Evolutionary conservation across 2,797 vertebrate species (phyloP).

Genomic region (Helostoma temminkii): DNA sequence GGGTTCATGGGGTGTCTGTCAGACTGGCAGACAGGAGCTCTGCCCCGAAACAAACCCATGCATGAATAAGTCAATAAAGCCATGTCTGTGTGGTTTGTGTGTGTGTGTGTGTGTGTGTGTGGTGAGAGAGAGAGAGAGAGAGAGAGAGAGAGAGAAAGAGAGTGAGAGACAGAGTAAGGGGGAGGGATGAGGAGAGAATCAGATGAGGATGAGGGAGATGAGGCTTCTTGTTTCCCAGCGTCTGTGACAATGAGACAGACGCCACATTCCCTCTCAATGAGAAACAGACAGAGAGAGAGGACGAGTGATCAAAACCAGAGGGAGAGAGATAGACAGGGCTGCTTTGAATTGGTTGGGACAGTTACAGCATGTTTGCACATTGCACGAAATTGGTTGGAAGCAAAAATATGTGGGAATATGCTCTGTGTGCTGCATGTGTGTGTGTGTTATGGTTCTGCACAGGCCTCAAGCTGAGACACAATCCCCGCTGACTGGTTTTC

Average conservation of each 20-base stretch:
- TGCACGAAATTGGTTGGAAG: conserved; percentile 48
- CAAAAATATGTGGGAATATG: conserved; percentile 41
- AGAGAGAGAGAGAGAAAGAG: conserved; percentile 12
- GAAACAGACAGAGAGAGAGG: conserved; percentile 69
- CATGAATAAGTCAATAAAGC: conserved; percentile 84
- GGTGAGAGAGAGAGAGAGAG: conserved; percentile 11
- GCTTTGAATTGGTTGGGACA: conserved; percentile 63
- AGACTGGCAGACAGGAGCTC: conserved; percentile 78
- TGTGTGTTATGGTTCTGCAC: conserved; percentile 2
- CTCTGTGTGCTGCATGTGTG: conserved; percentile 22
- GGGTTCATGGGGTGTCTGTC: conserved; percentile 72
- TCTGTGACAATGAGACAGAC: conserved; percentile 81
- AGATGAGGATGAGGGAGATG: conserved; percentile 64
- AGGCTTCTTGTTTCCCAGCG: conserved; percentile 66
- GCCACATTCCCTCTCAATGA: conserved; percentile 82
- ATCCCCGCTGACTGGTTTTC: conserved; percentile 2
- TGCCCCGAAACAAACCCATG: conserved; percentile 82
- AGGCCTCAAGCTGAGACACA: conserved; percentile 20
- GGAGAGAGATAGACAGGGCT: conserved; percentile 10
- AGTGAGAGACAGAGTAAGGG: conserved; percentile 3
- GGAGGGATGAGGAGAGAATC: conserved; percentile 52
- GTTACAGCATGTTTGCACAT: conserved; percentile 55
- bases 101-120: conserved; percentile 19
- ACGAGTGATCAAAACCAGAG: conserved; percentile 28
- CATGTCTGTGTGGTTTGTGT: conserved; percentile 46